These are phyloP conservation scores for Phenganax subtilis DNA, from an alignment of 92 coral and sea anemone genomes.

Conservation along the genomic window DNA sequence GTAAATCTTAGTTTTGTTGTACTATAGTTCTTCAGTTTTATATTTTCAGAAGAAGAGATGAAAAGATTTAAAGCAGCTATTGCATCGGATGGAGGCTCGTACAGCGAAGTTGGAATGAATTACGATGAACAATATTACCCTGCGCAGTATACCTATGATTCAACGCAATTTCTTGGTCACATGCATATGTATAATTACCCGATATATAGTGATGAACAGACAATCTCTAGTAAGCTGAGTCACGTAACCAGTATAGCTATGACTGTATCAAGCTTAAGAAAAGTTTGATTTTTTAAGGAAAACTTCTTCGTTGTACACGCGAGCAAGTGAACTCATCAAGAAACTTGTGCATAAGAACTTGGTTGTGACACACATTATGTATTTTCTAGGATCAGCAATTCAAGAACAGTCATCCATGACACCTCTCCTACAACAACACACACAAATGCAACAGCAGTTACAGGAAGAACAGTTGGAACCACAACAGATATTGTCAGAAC, in stretches of 20 bases:
- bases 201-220: background rate
- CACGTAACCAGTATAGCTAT: no score
- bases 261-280: no score
- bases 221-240: background rate
- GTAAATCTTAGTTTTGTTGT: no score
- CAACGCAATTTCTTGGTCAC: background rate
- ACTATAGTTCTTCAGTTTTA: background rate
- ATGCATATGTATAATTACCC: background rate
- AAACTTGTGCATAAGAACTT: no score
- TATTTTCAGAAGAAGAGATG: slow-evolving; percentile 78
- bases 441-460: slow-evolving; percentile 44
- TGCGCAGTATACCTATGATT: slow-evolving; percentile 25
- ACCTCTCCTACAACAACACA: background rate
- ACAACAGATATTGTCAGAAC: background rate
- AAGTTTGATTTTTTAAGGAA: no score
- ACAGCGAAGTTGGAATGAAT: slow-evolving; percentile 61
- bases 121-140: slow-evolving; percentile 41
- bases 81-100: slow-evolving; percentile 59
- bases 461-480: background rate
- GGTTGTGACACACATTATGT: no score
- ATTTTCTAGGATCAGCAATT: background rate
- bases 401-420: background rate
- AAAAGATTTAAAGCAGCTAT: slow-evolving; percentile 78
- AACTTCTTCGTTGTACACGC: no score
- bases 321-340: no score